Evolutionary conservation across 1,140 invertebrate genomes (phyloP).

Genomic region (Euura saliciscinereae): DNA sequence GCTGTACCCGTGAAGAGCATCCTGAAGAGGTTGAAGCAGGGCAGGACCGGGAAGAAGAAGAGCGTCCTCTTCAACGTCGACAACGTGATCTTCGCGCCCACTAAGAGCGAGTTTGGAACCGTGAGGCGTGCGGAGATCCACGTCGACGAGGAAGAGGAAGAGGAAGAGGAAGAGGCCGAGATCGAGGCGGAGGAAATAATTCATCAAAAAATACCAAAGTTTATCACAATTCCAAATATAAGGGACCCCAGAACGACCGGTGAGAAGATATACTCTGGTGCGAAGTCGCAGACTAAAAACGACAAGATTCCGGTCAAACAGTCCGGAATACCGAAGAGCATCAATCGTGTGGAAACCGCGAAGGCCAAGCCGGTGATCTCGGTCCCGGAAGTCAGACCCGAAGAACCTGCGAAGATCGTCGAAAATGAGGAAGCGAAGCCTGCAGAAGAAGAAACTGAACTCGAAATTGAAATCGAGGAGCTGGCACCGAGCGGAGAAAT

Average conservation of each 20-base stretch:
- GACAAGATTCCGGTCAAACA: conserved; percentile 22
- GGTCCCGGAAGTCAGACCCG: background rate
- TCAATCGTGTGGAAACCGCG: conserved; percentile 37
- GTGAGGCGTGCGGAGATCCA: conserved; percentile 32
- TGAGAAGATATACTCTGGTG: conserved; percentile 27
- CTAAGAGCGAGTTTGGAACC: conserved; percentile 39
- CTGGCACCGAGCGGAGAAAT: background rate
- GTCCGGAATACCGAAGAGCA: conserved; percentile 42
- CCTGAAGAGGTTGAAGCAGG: conserved; percentile 55
- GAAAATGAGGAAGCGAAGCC: conserved; percentile 21
- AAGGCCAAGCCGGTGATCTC: background rate
- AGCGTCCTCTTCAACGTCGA: conserved; percentile 55
- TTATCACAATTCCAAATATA: conserved; percentile 58
- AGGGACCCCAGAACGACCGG: conserved; percentile 38
- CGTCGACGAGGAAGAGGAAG: conserved; percentile 28
- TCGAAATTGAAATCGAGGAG: conserved; percentile 43
- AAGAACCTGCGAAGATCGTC: conserved; percentile 4
- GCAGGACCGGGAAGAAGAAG: conserved; percentile 49
- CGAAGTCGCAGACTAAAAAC: conserved; percentile 26
- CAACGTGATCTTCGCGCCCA: conserved; percentile 56
- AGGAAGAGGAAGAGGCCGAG: conserved; percentile 10
- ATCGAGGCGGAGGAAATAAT: background rate
- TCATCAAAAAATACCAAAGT: conserved; percentile 33
- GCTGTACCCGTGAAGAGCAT: conserved; percentile 56
- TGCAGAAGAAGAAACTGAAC: conserved; percentile 30